These are phyloP conservation scores for Protonemura montana DNA, from an alignment of 2,888 invertebrate genomes.

Conservation along the genomic window DNA sequence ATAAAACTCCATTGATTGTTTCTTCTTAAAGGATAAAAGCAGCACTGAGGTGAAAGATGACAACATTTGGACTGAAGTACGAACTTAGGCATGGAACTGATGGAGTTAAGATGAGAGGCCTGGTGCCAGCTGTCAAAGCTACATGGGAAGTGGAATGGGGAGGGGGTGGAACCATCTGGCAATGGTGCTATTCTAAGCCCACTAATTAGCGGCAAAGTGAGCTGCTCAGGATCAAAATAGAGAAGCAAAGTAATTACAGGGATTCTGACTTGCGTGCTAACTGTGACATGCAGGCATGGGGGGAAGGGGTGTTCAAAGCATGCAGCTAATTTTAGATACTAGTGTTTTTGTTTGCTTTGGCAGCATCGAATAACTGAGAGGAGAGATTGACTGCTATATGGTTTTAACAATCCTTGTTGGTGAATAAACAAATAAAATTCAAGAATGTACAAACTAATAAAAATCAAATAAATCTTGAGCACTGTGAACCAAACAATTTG, in stretches of 20 bases:
- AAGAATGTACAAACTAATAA: too few species aligned
- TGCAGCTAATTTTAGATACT: background rate
- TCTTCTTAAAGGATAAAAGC: background rate
- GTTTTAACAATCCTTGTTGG: background rate
- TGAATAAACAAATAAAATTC: too few species aligned
- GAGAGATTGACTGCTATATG: background rate
- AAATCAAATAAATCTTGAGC: too few species aligned
- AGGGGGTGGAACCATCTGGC: background rate
- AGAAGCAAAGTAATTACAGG: background rate
- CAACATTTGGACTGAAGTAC: background rate
- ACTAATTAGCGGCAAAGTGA: background rate
- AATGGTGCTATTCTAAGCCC: background rate
- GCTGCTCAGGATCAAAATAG: background rate
- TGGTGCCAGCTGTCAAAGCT: background rate
- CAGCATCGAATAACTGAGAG: background rate
- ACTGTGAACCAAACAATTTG: too few species aligned
- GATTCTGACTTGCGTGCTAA: background rate
- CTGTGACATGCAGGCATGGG: background rate
- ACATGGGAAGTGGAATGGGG: background rate
- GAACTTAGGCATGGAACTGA: background rate
- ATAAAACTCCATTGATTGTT: background rate
- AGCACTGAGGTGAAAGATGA: background rate
- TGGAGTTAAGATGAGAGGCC: background rate
- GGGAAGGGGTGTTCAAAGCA: background rate
- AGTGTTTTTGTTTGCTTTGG: background rate